Evolutionary conservation across 1,140 invertebrate species (phyloP).

Genomic region (Sinella curviseta): DNA sequence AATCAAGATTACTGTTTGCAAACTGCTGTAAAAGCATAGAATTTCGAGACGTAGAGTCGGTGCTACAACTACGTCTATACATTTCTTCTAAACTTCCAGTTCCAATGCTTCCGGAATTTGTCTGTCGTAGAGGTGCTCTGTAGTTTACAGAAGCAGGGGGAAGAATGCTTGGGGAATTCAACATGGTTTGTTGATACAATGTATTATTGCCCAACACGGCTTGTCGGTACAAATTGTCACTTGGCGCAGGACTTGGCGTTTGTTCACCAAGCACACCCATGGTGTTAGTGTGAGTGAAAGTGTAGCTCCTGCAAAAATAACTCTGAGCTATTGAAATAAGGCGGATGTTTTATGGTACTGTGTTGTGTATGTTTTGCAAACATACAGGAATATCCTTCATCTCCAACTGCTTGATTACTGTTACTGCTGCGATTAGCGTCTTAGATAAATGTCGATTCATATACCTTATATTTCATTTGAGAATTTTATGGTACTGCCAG

Average conservation of each 20-base stretch:
- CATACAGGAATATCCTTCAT: no score
- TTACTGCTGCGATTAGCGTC: no score
- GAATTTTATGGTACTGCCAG: no score
- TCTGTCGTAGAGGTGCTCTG: neutral
- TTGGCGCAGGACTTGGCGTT: neutral
- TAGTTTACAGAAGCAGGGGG: neutral
- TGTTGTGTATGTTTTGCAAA: no score
- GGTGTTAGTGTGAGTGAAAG: no score
- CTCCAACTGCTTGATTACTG: no score
- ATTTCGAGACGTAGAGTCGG: neutral
- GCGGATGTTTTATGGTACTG: no score
- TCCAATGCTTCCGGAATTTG: neutral
- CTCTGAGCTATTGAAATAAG: no score
- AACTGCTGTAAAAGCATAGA: neutral
- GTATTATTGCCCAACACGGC: neutral
- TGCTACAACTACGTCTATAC: neutral
- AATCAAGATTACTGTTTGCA: neutral
- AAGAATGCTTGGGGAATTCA: neutral
- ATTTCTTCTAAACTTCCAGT: conserved; percentile 1
- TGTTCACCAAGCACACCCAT: neutral
- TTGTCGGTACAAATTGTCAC: neutral
- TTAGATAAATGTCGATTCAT: no score
- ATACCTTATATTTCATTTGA: no score
- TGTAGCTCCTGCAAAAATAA: no score
- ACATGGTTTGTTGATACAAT: neutral